Base-by-base conservation (phyloP, 2,797 vertebrate genomes). In the Gallinago stenura region DNA sequence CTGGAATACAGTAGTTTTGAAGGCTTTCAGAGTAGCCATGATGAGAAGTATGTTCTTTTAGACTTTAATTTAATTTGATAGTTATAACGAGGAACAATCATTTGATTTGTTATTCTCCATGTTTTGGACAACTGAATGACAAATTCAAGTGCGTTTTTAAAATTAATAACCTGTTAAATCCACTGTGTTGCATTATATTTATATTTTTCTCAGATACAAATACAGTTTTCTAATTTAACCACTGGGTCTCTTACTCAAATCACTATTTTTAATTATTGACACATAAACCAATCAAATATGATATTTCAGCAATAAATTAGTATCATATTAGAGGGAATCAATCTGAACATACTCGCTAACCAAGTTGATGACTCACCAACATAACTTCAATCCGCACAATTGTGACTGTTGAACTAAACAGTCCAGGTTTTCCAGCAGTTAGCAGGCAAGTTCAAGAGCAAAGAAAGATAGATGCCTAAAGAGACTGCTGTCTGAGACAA, bases 21-120 rank as follows among this genome's bases (percentile, higher is more conserved):
- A 96, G 56, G 46, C 71, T 91, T 96, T 96, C 46, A 92, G 53
- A 95, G 72, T 9, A 92, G 45, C n/a, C 57, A 66, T 70, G 51
- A 71, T 83, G 64, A 91, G 77, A 95, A 95, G 80, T 94, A 28
- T 84, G 48, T 69, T 83, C 68, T 3, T 96, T 94, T 66, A 80
- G 43, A 60, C 43, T 93, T 90, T 73, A 75, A 90, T 91, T 95
- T 89, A 95, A 95, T 95, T 77, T 73, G 71, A 48, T 79, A 57
- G 72, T 85, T 95, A 93, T 56, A 95, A 87, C 87, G 72, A 92
- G 45, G 54, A 70, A 71, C 57, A 96, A 95, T 51, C 94, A 20
- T 83, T 92, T 94, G 54, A 92, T 93, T 95, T 95, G 54, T 79
- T 95, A 93, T 95, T 96, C 94, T 56, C 26, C 65, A n/a, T 81